phyloP scores from a whole-genome alignment of 2,888 invertebrate genomes.

The Aleiodes leptofemur region DNA sequence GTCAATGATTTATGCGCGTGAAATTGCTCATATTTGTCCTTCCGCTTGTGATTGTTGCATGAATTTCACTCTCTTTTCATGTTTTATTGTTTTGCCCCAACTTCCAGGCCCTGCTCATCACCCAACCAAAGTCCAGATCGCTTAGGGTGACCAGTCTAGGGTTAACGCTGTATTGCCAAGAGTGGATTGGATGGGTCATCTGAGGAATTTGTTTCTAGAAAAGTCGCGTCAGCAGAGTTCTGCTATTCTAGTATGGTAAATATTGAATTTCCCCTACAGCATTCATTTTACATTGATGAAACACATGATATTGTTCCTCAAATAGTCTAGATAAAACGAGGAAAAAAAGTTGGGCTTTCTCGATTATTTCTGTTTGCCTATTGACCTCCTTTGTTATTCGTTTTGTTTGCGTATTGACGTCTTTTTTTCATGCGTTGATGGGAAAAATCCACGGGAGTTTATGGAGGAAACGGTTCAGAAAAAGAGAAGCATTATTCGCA shows the following conservation, averaged over 20 bases:
- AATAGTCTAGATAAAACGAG: background rate
- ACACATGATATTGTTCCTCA: slow-evolving; percentile 19
- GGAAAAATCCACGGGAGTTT: no score
- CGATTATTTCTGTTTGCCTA: background rate
- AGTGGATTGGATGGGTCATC: background rate
- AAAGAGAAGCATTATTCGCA: slow-evolving; percentile 9
- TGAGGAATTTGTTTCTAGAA: background rate
- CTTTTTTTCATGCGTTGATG: background rate
- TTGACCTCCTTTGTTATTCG: no score
- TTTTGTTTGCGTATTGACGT: background rate
- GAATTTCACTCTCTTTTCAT: no score
- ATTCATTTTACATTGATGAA: background rate
- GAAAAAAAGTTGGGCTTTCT: background rate
- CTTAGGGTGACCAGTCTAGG: no score
- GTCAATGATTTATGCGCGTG: no score
- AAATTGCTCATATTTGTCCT: no score
- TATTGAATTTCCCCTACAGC: background rate
- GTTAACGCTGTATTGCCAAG: no score
- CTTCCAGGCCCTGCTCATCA: no score
- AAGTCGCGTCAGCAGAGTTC: no score
- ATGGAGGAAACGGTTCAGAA: background rate
- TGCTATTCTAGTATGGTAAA: background rate
- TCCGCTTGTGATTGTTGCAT: no score
- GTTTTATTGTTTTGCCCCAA: no score
- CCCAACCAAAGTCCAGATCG: no score